Base-by-base conservation (phyloP, 37 sponge, comb jelly and placozoan genomes). In the Eunapius fragilis region DNA sequence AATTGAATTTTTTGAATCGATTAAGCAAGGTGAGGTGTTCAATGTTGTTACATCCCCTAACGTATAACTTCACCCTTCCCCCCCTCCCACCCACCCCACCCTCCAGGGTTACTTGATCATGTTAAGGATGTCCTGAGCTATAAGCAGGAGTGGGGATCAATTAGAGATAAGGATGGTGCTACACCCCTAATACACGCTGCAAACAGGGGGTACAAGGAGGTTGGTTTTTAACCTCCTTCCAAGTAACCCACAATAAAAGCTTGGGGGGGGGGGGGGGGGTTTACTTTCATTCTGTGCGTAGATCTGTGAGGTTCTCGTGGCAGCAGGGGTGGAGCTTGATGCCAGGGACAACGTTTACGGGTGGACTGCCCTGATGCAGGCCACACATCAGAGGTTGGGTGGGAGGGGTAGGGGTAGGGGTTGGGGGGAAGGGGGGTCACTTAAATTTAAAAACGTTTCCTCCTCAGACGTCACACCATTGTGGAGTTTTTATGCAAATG, bases 321-420 rank as follows among this genome's bases (percentile, higher is more conserved):
- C 32, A 23, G 35, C 70, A 36, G 89, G 92, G 0, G 91, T 89
- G 17, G 77, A 91, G 31, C 85, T 93, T 10, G 82, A 96, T 71
- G 87, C 87, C 14, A 89, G 88, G 34, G 96, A 96, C 71, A 27
- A 58, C 13, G 69, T 87, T 30, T 34, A 90, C 75, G 87, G 87
- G 2, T 96, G 96, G 96, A 96, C 94, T 33, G 89, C 94, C 19
- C 80, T 96, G 81, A 93, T 96, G 94, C 96, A 87, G 38, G 94
- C 96, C 19, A 87, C 82, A 17, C 90, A 96, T 38, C 88, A 93
- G 70, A 88, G 84, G 95, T 93, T 58, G 58, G 6, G 14, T 58
- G 58, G 7, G 7, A 9, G 9, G 58, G 19, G 58, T 11, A 6
- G 41, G 41, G 41, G 41, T 3, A 6, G 41, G 6, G 6, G 3